These are phyloP conservation scores for Torymus aiolomorphi DNA, from an alignment of 2,888 invertebrate genomes.

Conservation along the genomic window DNA sequence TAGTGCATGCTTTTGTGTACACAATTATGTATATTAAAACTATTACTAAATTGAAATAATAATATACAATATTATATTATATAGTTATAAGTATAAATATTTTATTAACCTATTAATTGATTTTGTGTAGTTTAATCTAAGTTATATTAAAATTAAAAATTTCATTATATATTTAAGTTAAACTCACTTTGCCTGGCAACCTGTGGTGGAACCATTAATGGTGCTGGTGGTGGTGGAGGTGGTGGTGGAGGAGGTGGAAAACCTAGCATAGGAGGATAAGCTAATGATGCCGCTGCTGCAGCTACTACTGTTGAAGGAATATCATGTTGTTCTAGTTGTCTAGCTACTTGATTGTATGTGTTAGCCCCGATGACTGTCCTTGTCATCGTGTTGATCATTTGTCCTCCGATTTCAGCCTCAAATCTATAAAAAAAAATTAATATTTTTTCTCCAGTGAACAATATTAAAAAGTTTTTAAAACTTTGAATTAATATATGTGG, in stretches of 20 bases:
- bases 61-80: not conserved
- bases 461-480: not conserved
- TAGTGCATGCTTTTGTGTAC: too few relatives aligned
- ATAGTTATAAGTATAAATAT: not conserved
- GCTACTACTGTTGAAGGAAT: constrained; percentile 72
- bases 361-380: constrained; percentile 84
- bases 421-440: constrained; percentile 78
- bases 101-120: constrained; percentile 14
- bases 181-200: constrained; percentile 76
- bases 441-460: not conserved
- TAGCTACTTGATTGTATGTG: constrained; percentile 83
- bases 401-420: constrained; percentile 90
- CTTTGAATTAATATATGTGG: constrained; percentile 12
- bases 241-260: constrained; percentile 82
- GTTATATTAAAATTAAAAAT: constrained; percentile 33
- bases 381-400: constrained; percentile 77
- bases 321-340: constrained; percentile 80
- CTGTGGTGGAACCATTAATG: constrained; percentile 84
- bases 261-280: constrained; percentile 78
- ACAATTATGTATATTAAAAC: too few relatives aligned
- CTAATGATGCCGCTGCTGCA: constrained; percentile 74
- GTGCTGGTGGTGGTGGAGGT: constrained; percentile 82
- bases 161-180: constrained; percentile 28
- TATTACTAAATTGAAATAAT: too few relatives aligned
- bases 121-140: not conserved